Evolutionary conservation across 2,797 vertebrate genomes (phyloP).

Genomic region (Semaprochilodus insignis): DNA sequence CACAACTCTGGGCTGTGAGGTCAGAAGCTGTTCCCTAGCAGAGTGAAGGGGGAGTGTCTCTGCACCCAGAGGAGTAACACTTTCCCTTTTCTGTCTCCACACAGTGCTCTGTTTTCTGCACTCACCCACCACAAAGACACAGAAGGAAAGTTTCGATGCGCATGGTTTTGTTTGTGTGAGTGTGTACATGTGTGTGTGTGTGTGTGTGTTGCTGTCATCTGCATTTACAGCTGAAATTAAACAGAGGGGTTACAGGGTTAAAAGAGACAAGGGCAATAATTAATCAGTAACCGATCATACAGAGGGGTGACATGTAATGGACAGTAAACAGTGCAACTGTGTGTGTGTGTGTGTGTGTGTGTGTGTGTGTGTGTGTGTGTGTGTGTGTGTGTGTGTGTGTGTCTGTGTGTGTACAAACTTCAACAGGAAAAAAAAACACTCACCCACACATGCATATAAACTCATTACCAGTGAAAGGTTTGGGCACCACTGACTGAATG

Average conservation of each 20-base stretch:
- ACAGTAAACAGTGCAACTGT: too few species aligned
- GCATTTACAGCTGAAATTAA: neutral
- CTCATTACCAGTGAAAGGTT: neutral
- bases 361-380: too few species aligned
- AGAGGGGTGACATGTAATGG: too few species aligned
- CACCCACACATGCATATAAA: constrained; percentile 22
- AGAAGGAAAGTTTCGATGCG: neutral
- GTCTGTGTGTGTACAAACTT: too few species aligned
- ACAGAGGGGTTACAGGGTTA: neutral
- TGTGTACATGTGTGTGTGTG: neutral
- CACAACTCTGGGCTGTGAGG: neutral
- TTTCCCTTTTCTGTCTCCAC: neutral
- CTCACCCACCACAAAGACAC: neutral
- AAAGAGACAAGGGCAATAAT: neutral
- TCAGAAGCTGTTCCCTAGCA: neutral
- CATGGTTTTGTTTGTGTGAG: neutral
- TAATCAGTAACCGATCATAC: neutral
- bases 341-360: too few species aligned
- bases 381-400: too few species aligned
- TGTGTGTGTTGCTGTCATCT: neutral
- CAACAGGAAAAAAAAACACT: neutral
- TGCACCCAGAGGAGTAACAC: neutral
- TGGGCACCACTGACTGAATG: neutral
- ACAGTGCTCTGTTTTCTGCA: neutral
- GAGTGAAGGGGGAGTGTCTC: neutral